Evolutionary conservation across 2,888 invertebrate genomes (phyloP), one percentile per base, ranked within the genome.

Genomic region (Augochlorella aurata): DNA sequence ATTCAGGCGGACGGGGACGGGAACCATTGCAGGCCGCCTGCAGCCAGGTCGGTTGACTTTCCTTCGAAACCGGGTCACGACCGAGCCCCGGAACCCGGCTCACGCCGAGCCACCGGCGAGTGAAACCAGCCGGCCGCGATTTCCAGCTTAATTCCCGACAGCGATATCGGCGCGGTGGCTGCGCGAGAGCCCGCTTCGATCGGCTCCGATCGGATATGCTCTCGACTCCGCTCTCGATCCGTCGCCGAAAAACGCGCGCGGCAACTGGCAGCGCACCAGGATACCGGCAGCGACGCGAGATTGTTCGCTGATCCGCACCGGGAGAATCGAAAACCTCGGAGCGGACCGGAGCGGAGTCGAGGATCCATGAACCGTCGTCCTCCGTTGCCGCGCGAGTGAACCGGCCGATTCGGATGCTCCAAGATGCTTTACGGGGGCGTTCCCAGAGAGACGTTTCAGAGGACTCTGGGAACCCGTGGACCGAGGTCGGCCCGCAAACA

Each of bases 1-100:
- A 91, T 91, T 91, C 90, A 90, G 16, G 87, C 74, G 87, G 82
- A 73, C 76, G 81, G 63, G 63, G 9, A 29, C 61, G 29, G 61
- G 61, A 29, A n/a, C 29, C 24, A 16, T 16, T 82, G 82, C 80
- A 68, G 69, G 66, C 65, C 45, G 77, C 45, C 61, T 58, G 69
- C 58, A 68, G n/a, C 61, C 67, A 66, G 45, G 44, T 38, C 67
- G 50, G 67, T 68, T 81, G 84, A 83, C 82, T 82, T 85, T 77
- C 74, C 77, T 71, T 72, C 76, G 70, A 77, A 85, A 65, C 77
- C 84, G 74, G 54, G 68, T 70, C 79, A 67, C 81, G 81, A 83
- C 77, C 87, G 77, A 69, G 66, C 74, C 63, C 8, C 2, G 63
- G 16, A 45, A 10, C n/a, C 24, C 44, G 10, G 58, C 24, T 58